phyloP scores from a whole-genome alignment of 1,140 invertebrate genomes.

The Argopecten irradians region DNA sequence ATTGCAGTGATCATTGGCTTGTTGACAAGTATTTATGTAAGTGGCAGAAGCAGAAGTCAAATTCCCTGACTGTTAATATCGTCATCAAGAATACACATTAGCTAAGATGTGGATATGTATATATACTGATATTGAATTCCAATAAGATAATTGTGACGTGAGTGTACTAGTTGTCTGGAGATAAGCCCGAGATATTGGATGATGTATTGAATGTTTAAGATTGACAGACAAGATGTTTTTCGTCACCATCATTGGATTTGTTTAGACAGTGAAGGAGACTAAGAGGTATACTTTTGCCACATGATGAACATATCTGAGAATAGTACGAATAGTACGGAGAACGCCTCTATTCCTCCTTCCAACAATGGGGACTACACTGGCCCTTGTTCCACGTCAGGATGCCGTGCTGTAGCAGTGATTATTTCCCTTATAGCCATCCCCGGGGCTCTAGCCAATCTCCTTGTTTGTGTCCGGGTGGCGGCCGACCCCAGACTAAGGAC shows the following conservation, averaged over 20 bases:
- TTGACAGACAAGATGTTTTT: too few relatives aligned
- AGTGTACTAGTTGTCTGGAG: background rate
- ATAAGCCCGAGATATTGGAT: too few relatives aligned
- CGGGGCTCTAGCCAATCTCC: background rate
- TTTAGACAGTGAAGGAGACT: background rate
- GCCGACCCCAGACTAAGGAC: background rate
- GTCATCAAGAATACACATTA: background rate
- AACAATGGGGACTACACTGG: background rate
- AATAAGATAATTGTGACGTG: background rate
- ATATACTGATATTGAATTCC: background rate
- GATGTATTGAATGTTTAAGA: too few relatives aligned
- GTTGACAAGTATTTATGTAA: background rate
- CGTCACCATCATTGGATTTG: too few relatives aligned
- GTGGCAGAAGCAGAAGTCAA: background rate
- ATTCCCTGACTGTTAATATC: background rate
- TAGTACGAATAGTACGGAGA: background rate
- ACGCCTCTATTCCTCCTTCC: background rate
- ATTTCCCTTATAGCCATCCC: background rate
- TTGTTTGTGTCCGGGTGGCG: background rate
- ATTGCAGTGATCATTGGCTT: background rate
- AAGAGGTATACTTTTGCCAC: background rate
- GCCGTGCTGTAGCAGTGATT: background rate
- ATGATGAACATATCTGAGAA: background rate
- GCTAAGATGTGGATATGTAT: too few relatives aligned
- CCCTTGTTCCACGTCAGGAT: background rate